phyloP scores from a whole-genome alignment of 2,888 invertebrate genomes.

The Panopea generosa region DNA sequence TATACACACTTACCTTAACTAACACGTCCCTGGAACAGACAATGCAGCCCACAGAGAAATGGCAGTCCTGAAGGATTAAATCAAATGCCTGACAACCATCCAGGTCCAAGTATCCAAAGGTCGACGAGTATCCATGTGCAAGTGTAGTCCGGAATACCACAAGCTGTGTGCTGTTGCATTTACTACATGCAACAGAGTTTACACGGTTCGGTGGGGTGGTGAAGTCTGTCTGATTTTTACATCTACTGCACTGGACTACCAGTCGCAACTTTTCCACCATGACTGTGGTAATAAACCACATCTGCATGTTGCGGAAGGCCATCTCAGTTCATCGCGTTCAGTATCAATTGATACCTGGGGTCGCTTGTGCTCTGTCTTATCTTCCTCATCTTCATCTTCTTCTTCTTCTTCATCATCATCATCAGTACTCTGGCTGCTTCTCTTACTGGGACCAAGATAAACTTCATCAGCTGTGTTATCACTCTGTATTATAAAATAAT shows the following conservation, averaged over 20 bases:
- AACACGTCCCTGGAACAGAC: slow-evolving; percentile 82
- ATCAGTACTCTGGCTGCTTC: background rate
- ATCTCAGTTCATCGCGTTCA: slow-evolving; percentile 83
- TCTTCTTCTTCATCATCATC: slow-evolving; percentile 17
- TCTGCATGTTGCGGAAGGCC: slow-evolving; percentile 78
- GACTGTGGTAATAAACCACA: slow-evolving; percentile 80
- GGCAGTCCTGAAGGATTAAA: slow-evolving; percentile 82
- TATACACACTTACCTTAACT: slow-evolving; percentile 80
- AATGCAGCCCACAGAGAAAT: slow-evolving; percentile 82
- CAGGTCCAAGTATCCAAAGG: slow-evolving; percentile 84
- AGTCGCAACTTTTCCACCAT: slow-evolving; percentile 76
- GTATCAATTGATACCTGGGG: slow-evolving; percentile 44
- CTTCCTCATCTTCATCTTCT: slow-evolving; percentile 10
- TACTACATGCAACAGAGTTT: slow-evolving; percentile 77
- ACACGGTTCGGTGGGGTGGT: slow-evolving; percentile 73
- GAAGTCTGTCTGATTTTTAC: slow-evolving; percentile 79
- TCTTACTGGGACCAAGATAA: no score
- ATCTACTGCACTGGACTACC: slow-evolving; percentile 79
- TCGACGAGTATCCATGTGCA: slow-evolving; percentile 81
- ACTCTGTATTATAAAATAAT: slow-evolving; percentile 7
- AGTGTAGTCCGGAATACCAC: slow-evolving; percentile 80
- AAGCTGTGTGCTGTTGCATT: slow-evolving; percentile 78
- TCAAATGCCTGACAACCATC: slow-evolving; percentile 83
- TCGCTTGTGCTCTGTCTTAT: slow-evolving; percentile 24
- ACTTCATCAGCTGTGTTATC: background rate